Conservation (phyloP, 1,140 invertebrate genomes). For the Sminthurinus signatus region DNA sequence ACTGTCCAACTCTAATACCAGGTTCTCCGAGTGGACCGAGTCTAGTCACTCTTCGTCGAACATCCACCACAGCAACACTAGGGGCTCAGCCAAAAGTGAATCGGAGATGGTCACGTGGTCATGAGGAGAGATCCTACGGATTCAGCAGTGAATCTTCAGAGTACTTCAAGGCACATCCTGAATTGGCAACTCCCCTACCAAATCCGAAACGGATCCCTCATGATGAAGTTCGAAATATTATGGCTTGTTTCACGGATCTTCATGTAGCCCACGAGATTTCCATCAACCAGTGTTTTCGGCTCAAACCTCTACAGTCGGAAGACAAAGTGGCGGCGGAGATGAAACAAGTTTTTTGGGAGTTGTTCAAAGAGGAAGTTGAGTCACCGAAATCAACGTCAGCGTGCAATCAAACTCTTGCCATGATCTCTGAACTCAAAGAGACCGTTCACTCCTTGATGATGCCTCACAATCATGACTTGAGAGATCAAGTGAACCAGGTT, state of each 20-base stretch:
- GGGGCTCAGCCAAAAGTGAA: neutral
- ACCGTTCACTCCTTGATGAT: neutral
- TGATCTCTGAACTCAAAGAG: neutral
- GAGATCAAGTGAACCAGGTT: constrained; percentile 4
- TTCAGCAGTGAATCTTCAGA: neutral
- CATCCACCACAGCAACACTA: neutral
- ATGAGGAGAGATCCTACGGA: neutral
- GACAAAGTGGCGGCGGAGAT: constrained; percentile 48
- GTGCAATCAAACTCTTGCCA: too few relatives aligned
- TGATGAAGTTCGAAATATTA: constrained; percentile 78
- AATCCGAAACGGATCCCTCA: constrained; percentile 13
- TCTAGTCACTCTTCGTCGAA: neutral
- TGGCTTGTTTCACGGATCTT: constrained; percentile 86
- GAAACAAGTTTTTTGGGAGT: too few relatives aligned
- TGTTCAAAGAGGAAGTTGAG: too few relatives aligned
- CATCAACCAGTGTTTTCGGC: constrained; percentile 80
- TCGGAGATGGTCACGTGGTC: neutral
- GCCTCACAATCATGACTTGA: constrained; percentile 6
- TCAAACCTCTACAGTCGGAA: constrained; percentile 70
- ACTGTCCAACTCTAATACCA: neutral
- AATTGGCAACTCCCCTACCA: neutral
- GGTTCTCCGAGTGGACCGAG: neutral
- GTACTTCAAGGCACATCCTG: neutral
- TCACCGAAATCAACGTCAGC: too few relatives aligned
- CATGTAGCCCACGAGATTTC: constrained; percentile 90